Base-by-base conservation (phyloP, 2,888 invertebrate genomes). In the Harmothoe impar region DNA sequence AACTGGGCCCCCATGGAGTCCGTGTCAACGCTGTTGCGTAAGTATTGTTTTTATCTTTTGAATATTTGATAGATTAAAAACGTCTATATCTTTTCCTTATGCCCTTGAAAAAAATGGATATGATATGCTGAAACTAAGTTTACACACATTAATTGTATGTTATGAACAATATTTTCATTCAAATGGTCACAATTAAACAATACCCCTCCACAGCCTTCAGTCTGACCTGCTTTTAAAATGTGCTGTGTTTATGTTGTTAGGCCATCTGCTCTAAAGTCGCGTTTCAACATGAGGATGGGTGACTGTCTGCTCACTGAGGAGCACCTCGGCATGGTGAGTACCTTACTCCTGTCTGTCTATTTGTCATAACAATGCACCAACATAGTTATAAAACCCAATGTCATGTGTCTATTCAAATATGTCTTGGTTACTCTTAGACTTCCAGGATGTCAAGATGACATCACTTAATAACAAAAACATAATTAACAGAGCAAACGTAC, bases 281-380 rank as follows among this genome's bases (percentile, higher is more conserved):
- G 62, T 0, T 89, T 89, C 89, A 89, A 89, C 89, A 62, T 68
- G 20, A 15, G 89, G 35, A 62, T 89, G 35, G 89, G 89, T 15
- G 89, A 89, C 89, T 62, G 54, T 31, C 62, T 89, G 33, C 25
- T 35, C 23, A 89, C 25, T 12, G 56, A 54, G n/a, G 62, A 89
- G 33, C 89, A 89, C 29, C 89, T 89, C n/a, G 89, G 23, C n/a
- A 89, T 56, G 31, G 86, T 86, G 35, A 51, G 86, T 86, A 54
- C 7, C n/a, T 35, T n/a, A 17, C n/a, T n/a, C n/a, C n/a, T n/a
- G n/a, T 35, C 31, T 23, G 23, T 15, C 31, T 23, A 77, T 31
- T 77, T 15, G 10, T 77, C 54, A 54, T 10, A 54, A 20, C 20
- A 54, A 15, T 54, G 20, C 20, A 54, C 10, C 54, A 54, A 54